Percentiles rank a stretch among this genome's conserved stretches.
These are phyloP conservation scores for Drosophila neonasuta DNA, from an alignment of 2,888 invertebrate genomes.

Conservation along the genomic window DNA sequence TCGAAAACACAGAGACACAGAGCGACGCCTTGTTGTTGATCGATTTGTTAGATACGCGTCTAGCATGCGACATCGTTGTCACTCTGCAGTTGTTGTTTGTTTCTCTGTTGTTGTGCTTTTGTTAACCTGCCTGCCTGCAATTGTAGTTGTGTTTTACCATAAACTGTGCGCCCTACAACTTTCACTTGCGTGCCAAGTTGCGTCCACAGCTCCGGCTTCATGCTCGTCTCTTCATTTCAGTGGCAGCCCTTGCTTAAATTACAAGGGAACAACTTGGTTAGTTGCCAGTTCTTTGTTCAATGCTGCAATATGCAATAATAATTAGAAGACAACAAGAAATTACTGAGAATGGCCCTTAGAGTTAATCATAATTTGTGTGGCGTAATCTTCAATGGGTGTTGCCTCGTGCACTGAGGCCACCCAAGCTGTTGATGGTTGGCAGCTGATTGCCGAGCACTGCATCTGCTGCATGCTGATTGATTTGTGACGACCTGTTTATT, in stretches of 20 bases:
- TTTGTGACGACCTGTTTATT: slow-evolving; percentile 64
- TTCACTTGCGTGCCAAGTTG: slow-evolving; percentile 60
- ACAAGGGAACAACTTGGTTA: slow-evolving; percentile 16
- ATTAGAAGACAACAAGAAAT: slow-evolving; percentile 5
- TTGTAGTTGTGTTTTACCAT: slow-evolving; percentile 57
- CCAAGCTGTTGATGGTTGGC: slow-evolving; percentile 34
- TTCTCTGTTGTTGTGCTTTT: slow-evolving; percentile 8
- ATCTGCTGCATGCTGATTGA: slow-evolving; percentile 67
- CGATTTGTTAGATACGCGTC: slow-evolving; percentile 71
- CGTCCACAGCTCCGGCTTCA: slow-evolving; percentile 33
- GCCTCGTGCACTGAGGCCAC: slow-evolving; percentile 15
- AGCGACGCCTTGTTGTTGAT: slow-evolving; percentile 60
- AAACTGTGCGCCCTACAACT: slow-evolving; percentile 64
- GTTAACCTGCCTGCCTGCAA: slow-evolving; percentile 45
- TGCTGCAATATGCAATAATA: slow-evolving; percentile 27
- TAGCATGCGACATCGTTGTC: slow-evolving; percentile 56
- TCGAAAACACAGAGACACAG: slow-evolving; percentile 15
- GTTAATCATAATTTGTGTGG: neutral
- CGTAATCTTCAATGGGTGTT: neutral
- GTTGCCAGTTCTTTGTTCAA: slow-evolving; percentile 37
- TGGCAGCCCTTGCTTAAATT: slow-evolving; percentile 17
- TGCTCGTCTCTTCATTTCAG: neutral
- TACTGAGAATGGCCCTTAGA: neutral
- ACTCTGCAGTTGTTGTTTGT: slow-evolving; percentile 27
- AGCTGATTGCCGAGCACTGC: slow-evolving; percentile 29